Evolutionary conservation across 2,888 invertebrate species (phyloP).

Genomic region (Periphyllus acericola): DNA sequence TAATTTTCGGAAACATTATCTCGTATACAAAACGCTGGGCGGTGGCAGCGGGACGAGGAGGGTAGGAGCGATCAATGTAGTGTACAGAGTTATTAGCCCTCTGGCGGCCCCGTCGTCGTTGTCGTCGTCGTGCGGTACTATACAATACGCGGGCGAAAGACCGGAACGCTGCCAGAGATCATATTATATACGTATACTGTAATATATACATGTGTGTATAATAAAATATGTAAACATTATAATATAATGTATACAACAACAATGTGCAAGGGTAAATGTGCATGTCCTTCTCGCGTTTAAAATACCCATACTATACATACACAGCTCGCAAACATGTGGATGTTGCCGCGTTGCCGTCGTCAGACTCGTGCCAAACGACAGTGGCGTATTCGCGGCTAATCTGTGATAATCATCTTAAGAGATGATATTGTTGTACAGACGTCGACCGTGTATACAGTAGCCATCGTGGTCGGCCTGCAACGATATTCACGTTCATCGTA

Average conservation of each 20-base stretch:
- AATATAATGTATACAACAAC: slow-evolving; percentile 6
- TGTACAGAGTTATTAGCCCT: slow-evolving; percentile 44
- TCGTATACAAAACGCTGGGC: neutral
- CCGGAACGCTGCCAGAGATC: slow-evolving; percentile 53
- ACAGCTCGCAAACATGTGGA: neutral
- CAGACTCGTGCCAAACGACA: slow-evolving; percentile 14
- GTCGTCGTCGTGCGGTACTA: neutral
- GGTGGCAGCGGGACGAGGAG: neutral
- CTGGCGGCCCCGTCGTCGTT: neutral
- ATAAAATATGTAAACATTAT: slow-evolving; percentile 46
- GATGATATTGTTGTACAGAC: neutral
- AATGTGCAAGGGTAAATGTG: neutral
- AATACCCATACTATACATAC: neutral
- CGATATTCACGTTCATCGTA: neutral
- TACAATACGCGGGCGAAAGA: neutral
- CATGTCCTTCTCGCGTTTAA: neutral
- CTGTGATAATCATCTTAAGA: neutral
- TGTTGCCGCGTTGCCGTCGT: neutral
- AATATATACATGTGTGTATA: neutral
- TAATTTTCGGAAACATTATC: slow-evolving; percentile 59
- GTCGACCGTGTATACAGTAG: neutral
- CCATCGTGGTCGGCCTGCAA: neutral
- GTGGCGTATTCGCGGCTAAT: neutral
- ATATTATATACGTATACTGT: neutral
- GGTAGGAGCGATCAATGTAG: slow-evolving; percentile 41